Percentiles rank a stretch among this genome's conserved stretches.
These are phyloP conservation scores for Phymastichus coffea DNA, from an alignment of 1,140 invertebrate genomes.

Conservation along the genomic window DNA sequence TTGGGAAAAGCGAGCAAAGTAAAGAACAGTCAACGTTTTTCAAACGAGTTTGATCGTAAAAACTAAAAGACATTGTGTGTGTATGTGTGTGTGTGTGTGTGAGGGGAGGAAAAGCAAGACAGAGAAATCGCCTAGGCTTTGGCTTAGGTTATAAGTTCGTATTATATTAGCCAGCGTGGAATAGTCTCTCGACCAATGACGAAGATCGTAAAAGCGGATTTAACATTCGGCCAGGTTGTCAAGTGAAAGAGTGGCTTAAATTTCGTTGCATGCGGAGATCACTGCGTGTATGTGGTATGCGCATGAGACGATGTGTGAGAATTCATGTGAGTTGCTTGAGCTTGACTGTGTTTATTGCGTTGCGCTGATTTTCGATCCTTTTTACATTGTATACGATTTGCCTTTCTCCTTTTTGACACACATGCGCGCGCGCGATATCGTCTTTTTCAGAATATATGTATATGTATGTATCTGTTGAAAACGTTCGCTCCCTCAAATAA, in stretches of 20 bases:
- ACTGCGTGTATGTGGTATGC: too few relatives aligned
- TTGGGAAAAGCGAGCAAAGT: constrained; percentile 49
- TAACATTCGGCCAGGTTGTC: constrained; percentile 56
- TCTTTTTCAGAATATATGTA: too few relatives aligned
- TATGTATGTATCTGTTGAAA: too few relatives aligned
- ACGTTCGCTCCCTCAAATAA: too few relatives aligned
- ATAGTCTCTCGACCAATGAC: constrained; percentile 46
- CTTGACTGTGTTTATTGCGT: too few relatives aligned
- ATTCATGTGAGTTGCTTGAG: too few relatives aligned
- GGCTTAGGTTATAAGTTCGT: constrained; percentile 56
- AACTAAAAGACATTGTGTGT: constrained; percentile 35
- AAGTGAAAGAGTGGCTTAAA: constrained; percentile 53
- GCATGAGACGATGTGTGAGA: too few relatives aligned
- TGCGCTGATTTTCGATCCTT: too few relatives aligned
- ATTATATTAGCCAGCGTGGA: constrained; percentile 55
- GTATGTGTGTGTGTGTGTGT: neutral
- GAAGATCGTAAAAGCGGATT: constrained; percentile 54
- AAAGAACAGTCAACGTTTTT: constrained; percentile 46
- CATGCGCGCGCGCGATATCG: too few relatives aligned
- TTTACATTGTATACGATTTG: too few relatives aligned
- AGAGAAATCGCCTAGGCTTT: constrained; percentile 44
- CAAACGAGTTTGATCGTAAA: constrained; percentile 55
- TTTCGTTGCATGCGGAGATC: constrained; percentile 44
- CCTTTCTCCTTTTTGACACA: too few relatives aligned
- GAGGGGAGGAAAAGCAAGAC: constrained; percentile 17